Evolutionary conservation across 2,113 vertebrate species (phyloP), one percentile per base, ranked within the genome.

Genomic region (Oncorhynchus gorbuscha): DNA sequence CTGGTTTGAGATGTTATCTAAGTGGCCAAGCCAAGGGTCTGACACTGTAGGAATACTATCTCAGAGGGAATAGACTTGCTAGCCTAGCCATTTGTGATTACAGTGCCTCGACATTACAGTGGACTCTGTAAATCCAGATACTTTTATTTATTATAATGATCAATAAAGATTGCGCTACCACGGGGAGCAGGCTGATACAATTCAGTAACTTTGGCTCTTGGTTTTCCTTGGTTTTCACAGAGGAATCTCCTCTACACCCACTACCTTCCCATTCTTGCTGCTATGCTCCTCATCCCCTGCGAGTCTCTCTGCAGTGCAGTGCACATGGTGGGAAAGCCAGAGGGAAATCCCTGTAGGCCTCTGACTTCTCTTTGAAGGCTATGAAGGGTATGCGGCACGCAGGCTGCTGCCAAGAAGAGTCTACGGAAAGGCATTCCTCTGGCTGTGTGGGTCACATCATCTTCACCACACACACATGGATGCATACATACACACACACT

Each of bases 251-350:
- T 76, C 73, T 81, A 77, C 73, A 76, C 68, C 68, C 71, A 32
- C 82, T 30, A 11, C 30, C 75, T 83, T 84, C 71, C 61, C 80
- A 85, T 83, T 81, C 8, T 3, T 48, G 13, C 9, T 73, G 45
- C 26, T 45, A 6, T 28, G 75, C 61, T 83, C 81, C 76, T 76
- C 70, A 79, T 75, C 70, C 72, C 69, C 72, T 75, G 48, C 71
- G 39, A 48, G 69, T 39, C 24, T 16, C 45, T 59, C 39, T 22
- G 32, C 16, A 65, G 71, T 3, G 28, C 75, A 69, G 49, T 79
- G 77, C 80, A 87, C 85, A 91, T 91, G 87, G 84, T 92, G 90
- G 91, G 89, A 92, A 93, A 91, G 79, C 82, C 79, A 87, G 80
- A 84, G 72, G 64, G 77, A 87, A 90, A 86, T 89, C 90, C 87